phyloP scores from a whole-genome alignment of 2,888 invertebrate genomes.

The Branchipolynoe longqiensis region DNA sequence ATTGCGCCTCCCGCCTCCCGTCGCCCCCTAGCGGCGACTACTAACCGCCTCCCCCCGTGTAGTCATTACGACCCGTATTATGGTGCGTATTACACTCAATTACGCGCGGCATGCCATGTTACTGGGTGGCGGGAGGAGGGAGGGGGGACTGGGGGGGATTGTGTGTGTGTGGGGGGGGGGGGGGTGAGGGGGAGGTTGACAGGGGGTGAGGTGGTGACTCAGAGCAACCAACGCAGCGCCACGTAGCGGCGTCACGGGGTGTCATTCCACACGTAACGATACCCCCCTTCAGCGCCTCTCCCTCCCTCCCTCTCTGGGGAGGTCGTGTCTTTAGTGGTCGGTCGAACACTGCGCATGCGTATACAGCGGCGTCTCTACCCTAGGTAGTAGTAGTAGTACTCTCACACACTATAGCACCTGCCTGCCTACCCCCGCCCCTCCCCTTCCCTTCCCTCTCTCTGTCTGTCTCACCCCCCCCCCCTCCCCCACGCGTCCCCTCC shows the following conservation, averaged over 20 bases:
- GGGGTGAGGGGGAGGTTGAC: background rate
- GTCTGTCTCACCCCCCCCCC: background rate
- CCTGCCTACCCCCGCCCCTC: background rate
- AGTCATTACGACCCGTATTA: constrained; percentile 46
- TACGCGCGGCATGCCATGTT: constrained; percentile 51
- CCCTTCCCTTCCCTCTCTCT: background rate
- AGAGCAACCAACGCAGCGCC: no score
- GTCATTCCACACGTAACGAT: background rate
- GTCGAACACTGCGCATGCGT: no score
- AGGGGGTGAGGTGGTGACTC: constrained; percentile 11
- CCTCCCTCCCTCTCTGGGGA: background rate
- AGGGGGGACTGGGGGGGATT: background rate
- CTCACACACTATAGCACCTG: background rate
- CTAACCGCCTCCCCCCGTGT: background rate
- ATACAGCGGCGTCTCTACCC: no score
- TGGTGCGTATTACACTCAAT: constrained; percentile 54
- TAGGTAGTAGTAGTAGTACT: no score
- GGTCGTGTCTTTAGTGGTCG: background rate
- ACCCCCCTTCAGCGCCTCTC: background rate
- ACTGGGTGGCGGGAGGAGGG: background rate
- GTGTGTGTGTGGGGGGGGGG: background rate
- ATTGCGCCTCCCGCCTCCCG: background rate
- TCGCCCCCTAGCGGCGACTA: background rate
- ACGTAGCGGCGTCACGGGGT: background rate
- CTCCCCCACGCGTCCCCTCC: background rate